Evolutionary conservation across 2,888 invertebrate genomes (phyloP).

Genomic region (Drosophila borealis): DNA sequence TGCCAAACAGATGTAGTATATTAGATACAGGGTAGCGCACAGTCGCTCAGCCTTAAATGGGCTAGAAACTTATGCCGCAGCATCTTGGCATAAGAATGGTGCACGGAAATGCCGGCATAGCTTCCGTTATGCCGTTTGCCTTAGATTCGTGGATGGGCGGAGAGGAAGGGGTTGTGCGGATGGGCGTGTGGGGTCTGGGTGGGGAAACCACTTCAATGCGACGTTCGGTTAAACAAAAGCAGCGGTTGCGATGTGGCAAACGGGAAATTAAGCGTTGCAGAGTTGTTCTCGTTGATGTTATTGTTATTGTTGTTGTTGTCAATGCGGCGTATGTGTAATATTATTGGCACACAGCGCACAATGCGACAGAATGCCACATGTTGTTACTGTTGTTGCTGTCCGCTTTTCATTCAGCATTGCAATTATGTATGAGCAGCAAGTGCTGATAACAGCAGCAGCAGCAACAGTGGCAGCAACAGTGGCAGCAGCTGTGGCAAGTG

Average conservation of each 20-base stretch:
- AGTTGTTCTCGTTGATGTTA: constrained; percentile 3
- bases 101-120: constrained; percentile 66
- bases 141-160: constrained; percentile 21
- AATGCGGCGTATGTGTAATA: constrained; percentile 76
- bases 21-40: constrained; percentile 12
- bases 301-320: constrained; percentile 28
- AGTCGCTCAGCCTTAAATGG: background rate
- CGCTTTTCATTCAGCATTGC: constrained; percentile 48
- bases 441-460: constrained; percentile 46
- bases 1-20: too few species aligned
- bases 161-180: background rate
- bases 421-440: constrained; percentile 46
- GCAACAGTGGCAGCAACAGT: background rate
- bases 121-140: constrained; percentile 61
- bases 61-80: constrained; percentile 28
- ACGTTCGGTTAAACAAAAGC: constrained; percentile 50
- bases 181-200: background rate
- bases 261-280: constrained; percentile 62
- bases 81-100: constrained; percentile 54
- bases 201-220: constrained; percentile 62
- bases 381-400: constrained; percentile 23
- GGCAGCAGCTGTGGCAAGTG: constrained; percentile 2
- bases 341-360: constrained; percentile 66
- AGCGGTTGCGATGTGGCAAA: constrained; percentile 26
- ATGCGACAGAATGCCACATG: constrained; percentile 39